phyloP scores from a whole-genome alignment of 2,888 invertebrate species.

The Mactromeris polynyma region DNA sequence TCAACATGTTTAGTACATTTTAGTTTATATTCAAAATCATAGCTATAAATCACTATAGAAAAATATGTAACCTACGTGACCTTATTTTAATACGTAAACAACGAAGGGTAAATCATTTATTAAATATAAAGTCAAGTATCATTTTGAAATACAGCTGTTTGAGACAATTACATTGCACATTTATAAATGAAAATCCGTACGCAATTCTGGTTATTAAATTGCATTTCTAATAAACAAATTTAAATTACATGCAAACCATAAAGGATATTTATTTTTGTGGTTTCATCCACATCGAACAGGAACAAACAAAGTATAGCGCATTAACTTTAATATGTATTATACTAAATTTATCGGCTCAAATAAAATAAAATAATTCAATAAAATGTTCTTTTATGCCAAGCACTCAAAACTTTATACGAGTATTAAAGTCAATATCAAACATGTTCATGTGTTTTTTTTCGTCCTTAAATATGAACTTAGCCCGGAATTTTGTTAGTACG shows the following conservation, averaged over 20 bases:
- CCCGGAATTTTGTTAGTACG: neutral
- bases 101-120: too few species aligned
- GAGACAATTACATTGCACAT: neutral
- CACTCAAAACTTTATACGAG: neutral
- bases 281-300: neutral
- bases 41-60: too few species aligned
- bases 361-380: constrained; percentile 9
- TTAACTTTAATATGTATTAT: neutral
- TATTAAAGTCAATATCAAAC: neutral
- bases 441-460: neutral
- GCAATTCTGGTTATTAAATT: neutral
- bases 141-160: neutral
- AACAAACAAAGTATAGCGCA: neutral
- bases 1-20: too few species aligned
- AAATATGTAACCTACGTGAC: too few species aligned
- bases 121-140: too few species aligned
- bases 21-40: too few species aligned
- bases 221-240: neutral
- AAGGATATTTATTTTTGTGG: neutral
- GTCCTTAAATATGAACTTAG: neutral
- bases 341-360: constrained; percentile 2
- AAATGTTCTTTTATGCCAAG: neutral
- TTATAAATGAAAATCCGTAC: neutral
- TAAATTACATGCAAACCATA: neutral
- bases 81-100: too few species aligned